phyloP scores from a whole-genome alignment of 2,888 invertebrate species.

The Mythimna vitellina region DNA sequence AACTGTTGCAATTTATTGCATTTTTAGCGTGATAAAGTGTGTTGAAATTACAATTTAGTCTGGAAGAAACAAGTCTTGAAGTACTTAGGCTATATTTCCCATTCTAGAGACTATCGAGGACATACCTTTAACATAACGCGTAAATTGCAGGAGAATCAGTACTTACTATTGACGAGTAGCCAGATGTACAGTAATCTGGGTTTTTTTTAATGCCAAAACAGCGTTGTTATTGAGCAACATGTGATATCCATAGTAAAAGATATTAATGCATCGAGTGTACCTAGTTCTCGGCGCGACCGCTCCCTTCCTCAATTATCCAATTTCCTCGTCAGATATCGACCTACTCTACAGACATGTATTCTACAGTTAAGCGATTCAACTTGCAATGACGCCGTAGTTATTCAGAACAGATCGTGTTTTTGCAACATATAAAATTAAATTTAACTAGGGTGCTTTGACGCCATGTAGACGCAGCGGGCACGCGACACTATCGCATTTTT shows the following conservation, averaged over 20 bases:
- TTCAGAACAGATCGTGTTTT: slow-evolving; percentile 38
- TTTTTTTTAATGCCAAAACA: slow-evolving; percentile 1
- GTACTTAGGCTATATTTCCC: not conserved
- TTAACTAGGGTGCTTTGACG: not conserved
- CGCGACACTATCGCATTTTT: slow-evolving; percentile 7
- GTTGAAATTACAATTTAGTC: slow-evolving; percentile 24
- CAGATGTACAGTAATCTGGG: not conserved
- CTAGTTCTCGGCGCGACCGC: slow-evolving; percentile 69
- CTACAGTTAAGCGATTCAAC: slow-evolving; percentile 40
- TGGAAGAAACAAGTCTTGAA: not conserved
- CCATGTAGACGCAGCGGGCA: not conserved
- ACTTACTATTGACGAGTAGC: not conserved
- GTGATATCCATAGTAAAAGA: slow-evolving; percentile 37
- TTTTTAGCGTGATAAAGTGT: slow-evolving; percentile 31
- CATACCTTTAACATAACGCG: not conserved
- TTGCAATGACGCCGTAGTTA: slow-evolving; percentile 35
- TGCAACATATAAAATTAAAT: slow-evolving; percentile 18
- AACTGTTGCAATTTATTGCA: slow-evolving; percentile 45
- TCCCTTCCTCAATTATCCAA: slow-evolving; percentile 89
- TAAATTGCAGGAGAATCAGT: not conserved
- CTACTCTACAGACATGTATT: slow-evolving; percentile 68
- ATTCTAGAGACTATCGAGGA: not conserved
- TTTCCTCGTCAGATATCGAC: slow-evolving; percentile 83
- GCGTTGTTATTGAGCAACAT: slow-evolving; percentile 40
- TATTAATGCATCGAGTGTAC: slow-evolving; percentile 32